Evolutionary conservation across 2,797 vertebrate genomes (phyloP), one percentile per base, ranked within the genome.

Genomic region (Merluccius polli): DNA sequence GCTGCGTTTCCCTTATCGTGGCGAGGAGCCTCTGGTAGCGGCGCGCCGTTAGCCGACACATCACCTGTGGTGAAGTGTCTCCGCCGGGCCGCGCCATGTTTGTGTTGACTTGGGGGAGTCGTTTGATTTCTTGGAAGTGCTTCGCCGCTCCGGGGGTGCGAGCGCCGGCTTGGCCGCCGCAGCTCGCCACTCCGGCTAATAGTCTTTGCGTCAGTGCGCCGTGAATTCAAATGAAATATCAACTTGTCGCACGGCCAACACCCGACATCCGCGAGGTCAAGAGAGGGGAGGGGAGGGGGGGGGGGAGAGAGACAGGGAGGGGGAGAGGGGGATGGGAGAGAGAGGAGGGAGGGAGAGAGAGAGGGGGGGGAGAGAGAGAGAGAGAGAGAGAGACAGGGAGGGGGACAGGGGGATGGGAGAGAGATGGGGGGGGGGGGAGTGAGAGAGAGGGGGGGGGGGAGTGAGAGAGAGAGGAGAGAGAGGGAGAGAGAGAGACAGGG

Each of bases 151-250:
- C 38, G 84, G 80, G 84, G 75, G 38, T 9, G 30, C 65, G 12
- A 29, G 65, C 65, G 3, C 30, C 29, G 18, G 67, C 67, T 21
- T 82, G 85, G 87, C 87, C 88, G 86, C 73, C 81, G 77, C 79
- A 87, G 88, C 79, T 70, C 84, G 85, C 88, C 90, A 92, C 91
- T 93, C 90, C 90, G 91, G 89, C 82, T 92, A 93, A 93, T 93
- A 88, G 91, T 90, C 90, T 91, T 87, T 87, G 87, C 90, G 90
- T 91, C 85, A 86, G 85, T 84, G 85, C 87, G 41, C 76, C 69
- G 29, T 84, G 89, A 86, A 90, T 92, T 92, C 89, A 89, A 89
- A 93, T 92, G 89, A 93, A 94, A 93, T 93, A 93, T 92, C 88
- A 92, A 87, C 86, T 92, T 93, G 90, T 92, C 87, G 83, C 82